These are phyloP conservation scores for Agonopterix arenella DNA, from an alignment of 2,888 invertebrate species.

Conservation along the genomic window DNA sequence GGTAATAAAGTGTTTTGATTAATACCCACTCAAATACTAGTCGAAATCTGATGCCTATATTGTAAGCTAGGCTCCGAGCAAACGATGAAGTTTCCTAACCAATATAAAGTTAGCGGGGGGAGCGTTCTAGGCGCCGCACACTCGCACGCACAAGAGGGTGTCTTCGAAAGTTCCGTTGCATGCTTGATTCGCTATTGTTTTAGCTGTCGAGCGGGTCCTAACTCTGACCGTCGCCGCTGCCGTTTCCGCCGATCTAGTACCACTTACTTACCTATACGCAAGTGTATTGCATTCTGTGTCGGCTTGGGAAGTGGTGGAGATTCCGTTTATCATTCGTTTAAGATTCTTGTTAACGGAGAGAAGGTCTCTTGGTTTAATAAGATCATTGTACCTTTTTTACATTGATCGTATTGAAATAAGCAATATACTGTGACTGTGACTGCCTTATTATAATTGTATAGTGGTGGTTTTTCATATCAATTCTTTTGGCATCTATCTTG, in stretches of 20 bases:
- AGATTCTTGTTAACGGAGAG: too few relatives aligned
- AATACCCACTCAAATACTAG: slow-evolving; percentile 11
- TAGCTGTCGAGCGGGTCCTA: slow-evolving; percentile 51
- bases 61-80: slow-evolving; percentile 24
- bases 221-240: slow-evolving; percentile 51
- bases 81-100: slow-evolving; percentile 63
- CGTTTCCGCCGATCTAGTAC: slow-evolving; percentile 26
- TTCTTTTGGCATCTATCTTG: too few relatives aligned
- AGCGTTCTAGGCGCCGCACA: slow-evolving; percentile 64
- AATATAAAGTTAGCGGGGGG: slow-evolving; percentile 67
- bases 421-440: too few relatives aligned
- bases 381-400: too few relatives aligned
- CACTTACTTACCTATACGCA: slow-evolving; percentile 35
- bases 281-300: slow-evolving; percentile 40
- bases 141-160: slow-evolving; percentile 66
- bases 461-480: too few relatives aligned
- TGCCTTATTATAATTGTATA: too few relatives aligned
- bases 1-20: slow-evolving; percentile 5
- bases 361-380: too few relatives aligned
- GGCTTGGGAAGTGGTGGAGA: too few relatives aligned
- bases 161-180: slow-evolving; percentile 71
- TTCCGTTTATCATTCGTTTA: too few relatives aligned
- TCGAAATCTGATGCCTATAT: slow-evolving; percentile 28
- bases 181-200: slow-evolving; percentile 73
- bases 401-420: too few relatives aligned